Base-by-base conservation (phyloP, 2,888 invertebrate genomes). In the Ectemnius cavifrons region DNA sequence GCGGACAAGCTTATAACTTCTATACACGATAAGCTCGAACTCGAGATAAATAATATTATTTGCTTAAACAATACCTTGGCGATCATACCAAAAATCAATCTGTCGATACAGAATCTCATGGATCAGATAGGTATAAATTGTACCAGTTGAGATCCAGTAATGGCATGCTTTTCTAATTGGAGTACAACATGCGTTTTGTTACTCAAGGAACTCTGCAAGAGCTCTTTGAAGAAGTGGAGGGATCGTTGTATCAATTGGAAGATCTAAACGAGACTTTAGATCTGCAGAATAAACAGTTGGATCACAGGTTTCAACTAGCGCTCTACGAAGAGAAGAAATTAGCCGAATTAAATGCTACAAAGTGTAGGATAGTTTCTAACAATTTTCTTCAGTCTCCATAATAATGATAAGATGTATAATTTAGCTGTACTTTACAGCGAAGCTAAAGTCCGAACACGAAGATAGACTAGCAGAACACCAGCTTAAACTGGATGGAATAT, bases 291-390 rank as follows among this genome's bases (percentile, higher is more conserved):
- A 93, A 94, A 91, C 95, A 95, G 89, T 87, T 94, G 58, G 94
- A 95, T 85, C 95, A 96, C 86, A 92, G 94, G 80, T 94, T 94
- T 86, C 95, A 95, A 79, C 91, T 96, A 67, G 93, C 94, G 18
- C 90, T 95, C 79, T 95, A 95, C 83, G 94, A 95, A 88, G 94
- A 95, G 82, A 94, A 94, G 83, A 95, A 95, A 91, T 92, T 95
- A 89, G 89, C 91, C 13, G 92, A 92, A 78, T 85, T 93, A 37
- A 92, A 92, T 85, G 85, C 89, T 73, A 85, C 91, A 28, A 92
- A 92, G 91, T 93, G 95, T 95, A 90, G 86, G n/a, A 14, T 13
- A 52, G 86, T 75, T 65, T 6, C 18, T 27, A 23, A 27, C 37
- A 27, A 18, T 63, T 58, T 8, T 45, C 74, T 63, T 16, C 3